Conservation (phyloP, 2,113 vertebrate genomes). For the Aphyosemion australe region DNA sequence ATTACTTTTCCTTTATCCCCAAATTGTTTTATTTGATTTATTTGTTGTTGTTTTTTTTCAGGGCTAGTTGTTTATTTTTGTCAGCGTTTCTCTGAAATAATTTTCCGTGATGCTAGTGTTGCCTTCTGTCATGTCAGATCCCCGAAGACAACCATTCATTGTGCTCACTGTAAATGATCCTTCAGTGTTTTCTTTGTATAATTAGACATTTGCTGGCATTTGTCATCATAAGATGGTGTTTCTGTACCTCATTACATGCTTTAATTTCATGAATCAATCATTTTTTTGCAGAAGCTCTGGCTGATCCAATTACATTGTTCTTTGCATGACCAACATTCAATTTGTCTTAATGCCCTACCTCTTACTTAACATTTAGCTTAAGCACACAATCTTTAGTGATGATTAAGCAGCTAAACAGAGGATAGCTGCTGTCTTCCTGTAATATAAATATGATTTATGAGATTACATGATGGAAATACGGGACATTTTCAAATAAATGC, state of each 20-base stretch:
- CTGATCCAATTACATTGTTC: conserved; percentile 62
- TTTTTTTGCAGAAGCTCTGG: conserved; percentile 53
- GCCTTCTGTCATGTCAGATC: conserved; percentile 16
- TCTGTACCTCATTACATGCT: conserved; percentile 51
- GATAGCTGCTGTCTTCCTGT: conserved; percentile 20
- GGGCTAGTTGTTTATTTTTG: background rate
- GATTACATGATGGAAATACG: background rate
- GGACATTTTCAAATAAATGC: background rate
- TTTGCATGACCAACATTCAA: conserved; percentile 58
- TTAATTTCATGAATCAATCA: conserved; percentile 59
- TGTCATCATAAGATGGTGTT: conserved; percentile 36
- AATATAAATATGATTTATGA: conserved; percentile 27
- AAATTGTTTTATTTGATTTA: too few species aligned
- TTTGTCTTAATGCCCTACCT: conserved; percentile 46
- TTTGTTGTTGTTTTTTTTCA: too few species aligned
- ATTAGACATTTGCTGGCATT: conserved; percentile 44
- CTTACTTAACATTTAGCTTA: conserved; percentile 53
- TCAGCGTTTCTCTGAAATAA: background rate
- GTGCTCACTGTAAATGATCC: conserved; percentile 19
- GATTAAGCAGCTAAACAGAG: conserved; percentile 30
- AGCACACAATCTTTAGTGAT: conserved; percentile 18
- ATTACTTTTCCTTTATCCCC: too few species aligned
- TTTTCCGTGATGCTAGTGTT: background rate
- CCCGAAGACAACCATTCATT: conserved; percentile 22
- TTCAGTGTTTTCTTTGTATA: conserved; percentile 43